Base-by-base conservation (phyloP, 2,113 vertebrate species). In the Prunella himalayana region DNA sequence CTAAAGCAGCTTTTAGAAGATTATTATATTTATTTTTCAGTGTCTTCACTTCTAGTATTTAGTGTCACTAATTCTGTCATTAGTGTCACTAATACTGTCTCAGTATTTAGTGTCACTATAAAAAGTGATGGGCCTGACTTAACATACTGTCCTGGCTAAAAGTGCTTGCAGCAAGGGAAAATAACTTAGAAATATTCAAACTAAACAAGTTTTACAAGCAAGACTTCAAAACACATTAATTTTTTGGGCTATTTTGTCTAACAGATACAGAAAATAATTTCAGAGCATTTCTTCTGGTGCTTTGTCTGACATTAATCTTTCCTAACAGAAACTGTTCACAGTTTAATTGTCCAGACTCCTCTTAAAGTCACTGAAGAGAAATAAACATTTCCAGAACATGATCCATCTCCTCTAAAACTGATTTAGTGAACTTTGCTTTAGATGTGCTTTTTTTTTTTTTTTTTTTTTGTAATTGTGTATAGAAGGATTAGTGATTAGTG, bases 391-490 rank as follows among this genome's bases (percentile, higher is more conserved):
- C n/a, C 37, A n/a, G 51, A 75, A 7, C 9, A 63, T 22, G 21
- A 82, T 19, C 31, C 13, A 13, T 30, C 18, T 84, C 7, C n/a
- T 80, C n/a, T 59, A 61, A 88, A 88, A 80, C 10, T 39, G 28
- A 7, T 41, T 51, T 30, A 0, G 22, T 31, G 33, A 71, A 42
- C 35, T 39, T 15, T 56, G 11, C 35, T 93, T 57, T 82, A 59
- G 33, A 60, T 13, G 33, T 78, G 6, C 3, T 2, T 15, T 35
- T 57, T 22, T 31, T 21, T 56, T 44, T 31, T 81, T 30, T 10
- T 15, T 1, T 9, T 3, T 7, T 12, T n/a, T 13, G 3, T 3
- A 61, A 37, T 19, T 45, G 13, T 27, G 4, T 57, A 13, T 30
- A 71, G 64, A 61, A 84, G 45, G 41, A 44, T 30, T 33, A 50